Evolutionary conservation across 2,888 invertebrate species (phyloP).

Genomic region (Margaritifera margaritifera): DNA sequence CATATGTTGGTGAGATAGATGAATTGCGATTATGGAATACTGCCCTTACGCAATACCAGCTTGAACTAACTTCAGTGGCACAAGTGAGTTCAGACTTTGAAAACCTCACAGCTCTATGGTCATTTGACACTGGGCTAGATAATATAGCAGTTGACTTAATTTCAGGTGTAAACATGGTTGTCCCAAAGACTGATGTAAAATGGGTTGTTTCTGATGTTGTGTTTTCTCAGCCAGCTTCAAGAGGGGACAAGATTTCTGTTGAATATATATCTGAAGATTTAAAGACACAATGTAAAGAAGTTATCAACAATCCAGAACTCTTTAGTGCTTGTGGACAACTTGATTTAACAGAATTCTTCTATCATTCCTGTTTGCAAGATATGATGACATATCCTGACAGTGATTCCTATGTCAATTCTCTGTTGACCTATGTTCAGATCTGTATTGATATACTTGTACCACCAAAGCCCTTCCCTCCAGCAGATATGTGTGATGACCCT

Average conservation of each 20-base stretch:
- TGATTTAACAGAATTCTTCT: constrained; percentile 21
- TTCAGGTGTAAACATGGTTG: constrained; percentile 9
- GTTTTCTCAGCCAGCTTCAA: neutral
- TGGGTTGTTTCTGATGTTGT: constrained; percentile 16
- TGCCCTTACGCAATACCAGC: constrained; percentile 9
- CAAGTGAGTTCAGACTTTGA: neutral
- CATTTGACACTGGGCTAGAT: constrained; percentile 27
- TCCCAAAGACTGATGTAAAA: constrained; percentile 17
- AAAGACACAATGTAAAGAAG: constrained; percentile 11
- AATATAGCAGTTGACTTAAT: constrained; percentile 16
- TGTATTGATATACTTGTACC: constrained; percentile 33
- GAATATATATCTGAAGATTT: neutral
- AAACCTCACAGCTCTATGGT: constrained; percentile 27
- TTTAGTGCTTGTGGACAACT: constrained; percentile 16
- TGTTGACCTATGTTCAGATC: constrained; percentile 30
- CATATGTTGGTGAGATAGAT: constrained; percentile 25
- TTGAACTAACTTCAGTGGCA: too few relatives aligned
- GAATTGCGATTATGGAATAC: constrained; percentile 45
- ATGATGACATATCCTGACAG: neutral
- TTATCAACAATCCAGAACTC: constrained; percentile 15
- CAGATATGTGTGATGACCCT: constrained; percentile 34
- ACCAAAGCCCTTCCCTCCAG: constrained; percentile 25
- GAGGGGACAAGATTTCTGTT: neutral
- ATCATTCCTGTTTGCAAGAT: constrained; percentile 24
- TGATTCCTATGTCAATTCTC: constrained; percentile 22